Evolutionary conservation across 2,113 vertebrate genomes (phyloP).

Genomic region (Monopterus albus): DNA sequence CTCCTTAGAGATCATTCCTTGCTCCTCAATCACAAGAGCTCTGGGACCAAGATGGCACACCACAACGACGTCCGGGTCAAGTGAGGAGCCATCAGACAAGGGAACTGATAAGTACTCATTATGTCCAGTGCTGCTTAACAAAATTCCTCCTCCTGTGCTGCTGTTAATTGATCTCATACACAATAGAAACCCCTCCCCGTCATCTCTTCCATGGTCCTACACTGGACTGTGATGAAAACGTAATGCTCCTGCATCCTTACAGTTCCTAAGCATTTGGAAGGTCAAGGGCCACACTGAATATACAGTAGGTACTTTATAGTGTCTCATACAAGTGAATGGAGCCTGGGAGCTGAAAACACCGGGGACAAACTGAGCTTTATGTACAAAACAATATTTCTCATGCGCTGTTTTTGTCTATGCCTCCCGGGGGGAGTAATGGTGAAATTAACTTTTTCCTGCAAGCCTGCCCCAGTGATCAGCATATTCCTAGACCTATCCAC

Average conservation of each 20-base stretch:
- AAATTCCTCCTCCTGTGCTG: slow-evolving; percentile 25
- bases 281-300: not conserved
- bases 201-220: not conserved
- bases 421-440: not conserved
- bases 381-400: not conserved
- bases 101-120: no score
- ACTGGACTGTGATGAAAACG: not conserved
- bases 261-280: not conserved
- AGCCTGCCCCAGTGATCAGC: not conserved
- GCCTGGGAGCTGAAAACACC: not conserved
- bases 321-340: not conserved
- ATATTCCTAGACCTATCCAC: not conserved
- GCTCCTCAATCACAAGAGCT: no score
- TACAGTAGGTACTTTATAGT: no score
- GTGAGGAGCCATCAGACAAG: no score
- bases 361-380: not conserved
- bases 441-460: not conserved
- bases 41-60: no score
- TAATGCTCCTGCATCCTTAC: not conserved
- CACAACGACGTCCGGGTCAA: no score
- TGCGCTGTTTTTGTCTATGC: not conserved
- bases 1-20: no score
- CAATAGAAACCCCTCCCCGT: slow-evolving; percentile 10
- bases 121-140: slow-evolving; percentile 5
- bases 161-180: slow-evolving; percentile 24